Base-by-base conservation (phyloP, 30 jellyfish, hydroid and myxozoan species). In the Aurelia aurita region DNA sequence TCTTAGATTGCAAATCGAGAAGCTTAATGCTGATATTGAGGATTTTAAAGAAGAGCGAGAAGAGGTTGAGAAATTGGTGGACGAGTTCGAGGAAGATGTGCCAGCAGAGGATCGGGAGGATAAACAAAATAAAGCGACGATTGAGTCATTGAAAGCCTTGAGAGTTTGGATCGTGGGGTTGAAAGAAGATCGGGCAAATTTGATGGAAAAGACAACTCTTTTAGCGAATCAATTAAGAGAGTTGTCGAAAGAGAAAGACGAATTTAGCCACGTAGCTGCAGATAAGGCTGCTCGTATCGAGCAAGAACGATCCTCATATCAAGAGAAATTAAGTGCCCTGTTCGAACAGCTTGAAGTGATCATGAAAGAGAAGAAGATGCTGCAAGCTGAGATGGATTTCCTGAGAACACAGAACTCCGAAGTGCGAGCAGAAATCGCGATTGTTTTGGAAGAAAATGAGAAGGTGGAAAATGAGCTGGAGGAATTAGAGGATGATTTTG, bases 371-470 rank as follows among this genome's bases (percentile, higher is more conserved):
- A 82, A 89, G 86, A 95, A 74, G 62, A 85, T 87, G n/a, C 90
- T 95, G 64, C 97, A 95, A 80, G 97, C 97, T 5, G 99, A 95
- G 72, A 53, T 89, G 12, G 99, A 90, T 46, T 95, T 82, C 58
- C 60, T 95, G 61, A 89, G 88, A 57, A 86, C 95, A 15, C 99
- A 95, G 84, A 95, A 95, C 69, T 69, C 93, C 5, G 98, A 95
- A 71, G 93, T 95, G 61, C 94, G 98, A 6, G 87, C 95, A 27
- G 99, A 95, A 72, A 95, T 95, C 19, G 99, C 96, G 10, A 90
- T 95, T 61, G 95, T 89, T 35, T 73, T 95, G 58, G 97, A 89
- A 18, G 99, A 95, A 70, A 95, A 95, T 73, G 95, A 84, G 82
- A 95, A 95, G 76, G 66, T 95, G 1, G 99, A 95, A 77, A 77